These are phyloP conservation scores for Trissolcus brochymenae DNA, from an alignment of 2,888 invertebrate genomes.

Conservation along the genomic window DNA sequence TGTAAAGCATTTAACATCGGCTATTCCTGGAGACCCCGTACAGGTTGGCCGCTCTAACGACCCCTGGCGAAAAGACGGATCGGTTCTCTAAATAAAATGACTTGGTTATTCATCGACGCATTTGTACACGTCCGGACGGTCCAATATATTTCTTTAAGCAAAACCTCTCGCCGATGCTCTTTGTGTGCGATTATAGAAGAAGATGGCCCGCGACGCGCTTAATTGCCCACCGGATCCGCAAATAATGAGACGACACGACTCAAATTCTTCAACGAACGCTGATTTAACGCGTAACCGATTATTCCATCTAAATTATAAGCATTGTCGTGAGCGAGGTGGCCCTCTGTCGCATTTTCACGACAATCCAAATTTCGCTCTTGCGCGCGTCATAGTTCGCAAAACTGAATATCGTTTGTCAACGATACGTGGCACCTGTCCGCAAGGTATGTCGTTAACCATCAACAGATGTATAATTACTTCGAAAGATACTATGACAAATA, in stretches of 20 bases:
- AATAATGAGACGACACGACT: constrained; percentile 52
- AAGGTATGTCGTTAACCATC: constrained; percentile 73
- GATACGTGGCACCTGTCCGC: constrained; percentile 71
- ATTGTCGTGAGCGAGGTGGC: constrained; percentile 33
- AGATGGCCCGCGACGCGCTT: constrained; percentile 55
- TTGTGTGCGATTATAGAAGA: constrained; percentile 56
- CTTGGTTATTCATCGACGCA: constrained; percentile 76
- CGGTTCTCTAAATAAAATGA: constrained; percentile 76
- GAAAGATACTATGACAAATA: constrained; percentile 72
- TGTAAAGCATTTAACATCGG: constrained; percentile 60
- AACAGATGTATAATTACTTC: constrained; percentile 73
- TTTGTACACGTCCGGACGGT: constrained; percentile 72
- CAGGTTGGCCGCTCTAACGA: constrained; percentile 62
- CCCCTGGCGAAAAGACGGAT: constrained; percentile 72
- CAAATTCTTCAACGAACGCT: constrained; percentile 40
- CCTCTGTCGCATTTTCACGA: constrained; percentile 39
- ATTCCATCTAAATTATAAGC: constrained; percentile 41
- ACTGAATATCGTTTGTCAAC: constrained; percentile 55
- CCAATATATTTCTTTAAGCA: constrained; percentile 62
- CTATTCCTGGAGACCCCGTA: constrained; percentile 62
- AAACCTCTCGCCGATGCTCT: constrained; percentile 53
- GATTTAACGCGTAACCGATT: constrained; percentile 54
- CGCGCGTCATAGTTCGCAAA: constrained; percentile 45
- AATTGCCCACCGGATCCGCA: constrained; percentile 51
- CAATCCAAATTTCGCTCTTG: constrained; percentile 37